Evolutionary conservation across 2,888 invertebrate genomes (phyloP).

Genomic region (Pristionchus fissidentatus): DNA sequence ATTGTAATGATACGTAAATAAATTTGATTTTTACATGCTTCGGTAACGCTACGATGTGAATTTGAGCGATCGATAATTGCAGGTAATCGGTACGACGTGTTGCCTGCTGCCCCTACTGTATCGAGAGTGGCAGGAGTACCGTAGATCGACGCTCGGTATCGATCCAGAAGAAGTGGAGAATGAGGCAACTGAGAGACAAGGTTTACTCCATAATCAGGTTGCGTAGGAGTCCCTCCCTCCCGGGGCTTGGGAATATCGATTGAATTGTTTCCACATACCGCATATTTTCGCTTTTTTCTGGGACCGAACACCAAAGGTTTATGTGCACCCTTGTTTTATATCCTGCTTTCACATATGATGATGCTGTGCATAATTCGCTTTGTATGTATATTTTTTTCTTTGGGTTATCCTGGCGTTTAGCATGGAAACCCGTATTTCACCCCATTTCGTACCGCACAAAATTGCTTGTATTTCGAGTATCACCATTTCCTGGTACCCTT

Average conservation of each 20-base stretch:
- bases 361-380: too few species aligned
- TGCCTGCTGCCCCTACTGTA: slow-evolving; percentile 58
- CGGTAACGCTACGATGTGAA: too few species aligned
- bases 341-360: too few species aligned
- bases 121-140: slow-evolving; percentile 52
- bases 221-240: background rate
- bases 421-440: too few species aligned
- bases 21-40: too few species aligned
- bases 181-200: slow-evolving; percentile 33
- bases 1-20: background rate
- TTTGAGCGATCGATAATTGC: background rate
- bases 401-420: too few species aligned
- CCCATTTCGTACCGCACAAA: too few species aligned
- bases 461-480: too few species aligned
- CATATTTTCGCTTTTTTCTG: background rate
- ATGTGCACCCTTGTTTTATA: too few species aligned
- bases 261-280: background rate
- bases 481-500: too few species aligned
- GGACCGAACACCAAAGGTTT: too few species aligned
- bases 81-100: slow-evolving; percentile 61
- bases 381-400: too few species aligned
- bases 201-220: slow-evolving; percentile 9
- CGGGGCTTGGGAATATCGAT: background rate
- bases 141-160: slow-evolving; percentile 10
- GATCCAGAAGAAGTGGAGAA: slow-evolving; percentile 35